Evolutionary conservation across 2,888 invertebrate genomes (phyloP), one percentile per base, ranked within the genome.

Genomic region (Lasioglossum oenotherae): DNA sequence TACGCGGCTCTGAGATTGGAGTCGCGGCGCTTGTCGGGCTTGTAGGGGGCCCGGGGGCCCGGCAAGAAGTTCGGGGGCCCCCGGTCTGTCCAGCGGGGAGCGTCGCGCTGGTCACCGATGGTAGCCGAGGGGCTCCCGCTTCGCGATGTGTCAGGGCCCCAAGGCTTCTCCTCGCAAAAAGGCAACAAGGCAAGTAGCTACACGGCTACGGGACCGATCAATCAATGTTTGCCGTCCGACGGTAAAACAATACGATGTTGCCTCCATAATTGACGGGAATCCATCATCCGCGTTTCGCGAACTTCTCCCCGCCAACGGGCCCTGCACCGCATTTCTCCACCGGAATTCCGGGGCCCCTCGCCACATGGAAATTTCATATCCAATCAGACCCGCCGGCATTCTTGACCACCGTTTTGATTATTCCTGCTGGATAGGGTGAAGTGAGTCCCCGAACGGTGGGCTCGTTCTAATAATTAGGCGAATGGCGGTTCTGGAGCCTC

Each of bases 161-260:
- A 19, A 35, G n/a, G 69, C 35, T 27, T 38, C 71, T n/a, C 53
- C 23, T 73, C 67, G 85, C 89, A 91, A 88, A 88, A 91, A 90
- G 80, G 85, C 91, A 93, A 92, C 92, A 92, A 91, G 88, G 91
- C 91, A 92, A 93, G 91, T 92, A 92, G 92, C 92, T 93, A 93
- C 94, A 93, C 89, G 92, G 90, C 89, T 84, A 88, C 85, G 87
- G 88, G 89, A 92, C 91, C 95, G 90, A 95, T 95, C 94, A 93
- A 95, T 95, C 95, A 95, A 95, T 94, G 95, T 94, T 44, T 94
- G 91, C 92, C 93, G 93, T 93, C 92, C 87, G 94, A 94, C 93
- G 94, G 93, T 94, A 94, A 95, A 95, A 95, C 95, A 95, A 94
- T 95, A 95, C 95, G 93, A 94, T 94, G 94, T 94, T 95, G 94